Evolutionary conservation across 2,797 vertebrate genomes (phyloP).

Genomic region (Meriones psammophilus): DNA sequence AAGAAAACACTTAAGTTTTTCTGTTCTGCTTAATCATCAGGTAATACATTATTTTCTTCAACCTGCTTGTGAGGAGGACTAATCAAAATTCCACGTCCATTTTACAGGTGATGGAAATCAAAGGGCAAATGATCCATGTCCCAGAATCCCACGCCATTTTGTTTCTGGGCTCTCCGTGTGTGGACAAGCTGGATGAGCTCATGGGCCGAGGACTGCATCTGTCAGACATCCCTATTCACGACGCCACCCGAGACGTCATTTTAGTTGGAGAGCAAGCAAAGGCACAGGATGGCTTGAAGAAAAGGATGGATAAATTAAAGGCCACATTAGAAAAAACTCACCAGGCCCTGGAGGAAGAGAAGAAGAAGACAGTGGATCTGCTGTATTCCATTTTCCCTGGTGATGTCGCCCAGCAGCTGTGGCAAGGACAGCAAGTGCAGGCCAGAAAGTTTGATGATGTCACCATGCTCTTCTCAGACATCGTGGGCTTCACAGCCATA

Average conservation of each 20-base stretch:
- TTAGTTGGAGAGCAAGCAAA: conserved; percentile 98
- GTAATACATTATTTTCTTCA: neutral
- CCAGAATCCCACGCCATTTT: conserved; percentile 96
- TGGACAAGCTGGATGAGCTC: conserved; percentile 98
- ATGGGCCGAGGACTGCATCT: conserved; percentile 98
- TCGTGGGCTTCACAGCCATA: conserved; percentile 98
- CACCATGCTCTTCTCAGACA: conserved; percentile 99
- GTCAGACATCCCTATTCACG: conserved; percentile 98
- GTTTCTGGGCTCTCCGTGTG: conserved; percentile 98
- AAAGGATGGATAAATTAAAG: conserved; percentile 99
- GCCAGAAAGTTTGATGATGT: conserved; percentile 99
- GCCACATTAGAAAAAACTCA: conserved; percentile 97
- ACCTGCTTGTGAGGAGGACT: neutral
- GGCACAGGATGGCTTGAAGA: conserved; percentile 98
- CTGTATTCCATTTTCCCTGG: conserved; percentile 99
- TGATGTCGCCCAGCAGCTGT: conserved; percentile 97
- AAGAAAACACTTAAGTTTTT: neutral
- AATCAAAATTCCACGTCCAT: conserved; percentile 71
- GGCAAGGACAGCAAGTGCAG: conserved; percentile 97
- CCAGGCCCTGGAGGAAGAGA: conserved; percentile 98
- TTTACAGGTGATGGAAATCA: conserved; percentile 98
- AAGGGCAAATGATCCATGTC: conserved; percentile 99
- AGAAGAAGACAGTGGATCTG: conserved; percentile 97
- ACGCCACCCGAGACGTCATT: conserved; percentile 98
- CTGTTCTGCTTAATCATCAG: neutral